phyloP scores from a whole-genome alignment of 2,797 vertebrate species.

The Columba guinea region DNA sequence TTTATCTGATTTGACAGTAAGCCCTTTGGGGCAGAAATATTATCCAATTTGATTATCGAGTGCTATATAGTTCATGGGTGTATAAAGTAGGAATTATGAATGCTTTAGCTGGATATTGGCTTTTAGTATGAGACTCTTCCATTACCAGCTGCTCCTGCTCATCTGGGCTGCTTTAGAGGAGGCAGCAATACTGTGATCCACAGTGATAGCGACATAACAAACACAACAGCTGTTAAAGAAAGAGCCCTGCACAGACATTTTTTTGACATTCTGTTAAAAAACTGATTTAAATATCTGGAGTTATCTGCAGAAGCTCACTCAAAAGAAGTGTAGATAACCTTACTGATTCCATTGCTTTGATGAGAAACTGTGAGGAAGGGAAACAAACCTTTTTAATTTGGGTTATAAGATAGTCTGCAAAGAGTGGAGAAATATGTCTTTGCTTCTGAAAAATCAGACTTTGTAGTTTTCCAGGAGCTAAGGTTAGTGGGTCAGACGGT shows the following conservation, averaged over 20 bases:
- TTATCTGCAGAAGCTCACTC: not conserved
- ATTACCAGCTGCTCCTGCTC: slow-evolving; percentile 41
- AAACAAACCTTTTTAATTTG: not conserved
- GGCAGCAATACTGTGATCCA: not conserved
- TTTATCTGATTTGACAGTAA: not conserved
- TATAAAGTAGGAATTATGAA: not conserved
- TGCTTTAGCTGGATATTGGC: not conserved
- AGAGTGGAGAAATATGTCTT: not conserved
- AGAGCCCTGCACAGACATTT: not conserved
- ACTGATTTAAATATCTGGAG: slow-evolving; percentile 30
- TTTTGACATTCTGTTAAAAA: slow-evolving; percentile 8
- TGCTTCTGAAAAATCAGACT: not conserved
- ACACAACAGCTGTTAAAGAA: slow-evolving; percentile 24
- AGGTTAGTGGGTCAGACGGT: not conserved
- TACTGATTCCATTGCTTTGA: not conserved
- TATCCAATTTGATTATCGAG: not conserved
- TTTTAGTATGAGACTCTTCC: not conserved
- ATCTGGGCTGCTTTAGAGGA: not conserved
- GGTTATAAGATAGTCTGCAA: not conserved
- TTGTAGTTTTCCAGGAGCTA: not conserved
- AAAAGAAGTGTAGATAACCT: not conserved
- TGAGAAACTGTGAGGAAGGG: not conserved
- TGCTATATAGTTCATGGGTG: not conserved
- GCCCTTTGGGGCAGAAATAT: not conserved
- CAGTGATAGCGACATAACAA: not conserved